Percentiles rank a stretch among this genome's conserved stretches.
Conservation (phyloP, 2,113 vertebrate genomes). For the Sturnira hondurensis region DNA sequence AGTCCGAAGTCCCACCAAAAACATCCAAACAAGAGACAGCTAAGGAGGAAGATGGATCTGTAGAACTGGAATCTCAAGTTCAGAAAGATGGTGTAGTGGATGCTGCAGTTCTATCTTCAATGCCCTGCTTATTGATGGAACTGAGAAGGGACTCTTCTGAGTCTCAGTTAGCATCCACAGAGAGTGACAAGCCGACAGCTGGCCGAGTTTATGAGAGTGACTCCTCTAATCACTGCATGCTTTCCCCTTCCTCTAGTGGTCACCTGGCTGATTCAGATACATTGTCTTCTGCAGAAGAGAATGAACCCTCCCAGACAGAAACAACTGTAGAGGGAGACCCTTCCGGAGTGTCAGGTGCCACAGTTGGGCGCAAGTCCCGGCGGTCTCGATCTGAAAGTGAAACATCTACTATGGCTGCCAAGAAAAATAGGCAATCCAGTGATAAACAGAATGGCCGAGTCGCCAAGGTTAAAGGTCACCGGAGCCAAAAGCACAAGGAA, state of each 20-base stretch:
- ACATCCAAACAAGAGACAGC: slow-evolving; percentile 81
- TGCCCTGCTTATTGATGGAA: slow-evolving; percentile 97
- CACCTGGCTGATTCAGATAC: slow-evolving; percentile 97
- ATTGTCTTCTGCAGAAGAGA: slow-evolving; percentile 93
- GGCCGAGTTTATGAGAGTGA: slow-evolving; percentile 91
- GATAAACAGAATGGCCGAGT: slow-evolving; percentile 93
- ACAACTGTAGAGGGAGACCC: slow-evolving; percentile 80
- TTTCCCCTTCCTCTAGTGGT: slow-evolving; percentile 97
- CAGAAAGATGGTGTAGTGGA: slow-evolving; percentile 85
- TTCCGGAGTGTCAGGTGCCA: slow-evolving; percentile 73
- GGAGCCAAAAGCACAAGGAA: slow-evolving; percentile 97
- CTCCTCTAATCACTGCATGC: slow-evolving; percentile 96
- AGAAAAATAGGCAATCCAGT: slow-evolving; percentile 93
- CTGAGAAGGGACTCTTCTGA: slow-evolving; percentile 92
- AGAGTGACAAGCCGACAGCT: slow-evolving; percentile 84
- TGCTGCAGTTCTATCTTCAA: slow-evolving; percentile 88
- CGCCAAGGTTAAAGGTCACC: slow-evolving; percentile 90
- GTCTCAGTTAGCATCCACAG: slow-evolving; percentile 90
- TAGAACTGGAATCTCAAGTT: slow-evolving; percentile 84
- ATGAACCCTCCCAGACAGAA: slow-evolving; percentile 77
- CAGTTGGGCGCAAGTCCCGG: slow-evolving; percentile 88
- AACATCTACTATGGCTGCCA: slow-evolving; percentile 92
- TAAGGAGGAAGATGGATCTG: slow-evolving; percentile 83
- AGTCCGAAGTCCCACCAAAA: slow-evolving; percentile 87
- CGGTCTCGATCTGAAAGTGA: slow-evolving; percentile 95